phyloP scores from a whole-genome alignment of 2,888 invertebrate genomes.

The Agrotis exclamationis region DNA sequence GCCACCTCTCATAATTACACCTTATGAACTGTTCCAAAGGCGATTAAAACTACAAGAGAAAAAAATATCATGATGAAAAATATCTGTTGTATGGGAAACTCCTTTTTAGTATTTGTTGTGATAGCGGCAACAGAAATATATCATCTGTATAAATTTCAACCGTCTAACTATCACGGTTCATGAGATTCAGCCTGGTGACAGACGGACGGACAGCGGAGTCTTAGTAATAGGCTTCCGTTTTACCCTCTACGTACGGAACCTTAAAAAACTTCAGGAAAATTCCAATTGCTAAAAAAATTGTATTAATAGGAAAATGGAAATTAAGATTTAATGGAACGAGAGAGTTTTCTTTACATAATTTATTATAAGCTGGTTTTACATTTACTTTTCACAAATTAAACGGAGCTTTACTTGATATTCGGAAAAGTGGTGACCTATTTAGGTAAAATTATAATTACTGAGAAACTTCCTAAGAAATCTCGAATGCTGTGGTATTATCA shows the following conservation, averaged over 20 bases:
- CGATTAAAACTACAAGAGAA: slow-evolving; percentile 18
- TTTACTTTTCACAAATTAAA: slow-evolving; percentile 12
- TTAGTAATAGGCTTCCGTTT: no score
- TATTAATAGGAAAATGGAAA: slow-evolving; percentile 29
- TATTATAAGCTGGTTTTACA: slow-evolving; percentile 1
- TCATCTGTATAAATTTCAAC: no score
- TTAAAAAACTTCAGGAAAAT: slow-evolving; percentile 2
- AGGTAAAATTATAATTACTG: background rate
- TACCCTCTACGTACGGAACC: no score
- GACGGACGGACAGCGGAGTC: no score
- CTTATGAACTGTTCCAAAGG: background rate
- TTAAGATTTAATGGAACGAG: slow-evolving; percentile 12
- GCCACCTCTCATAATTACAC: slow-evolving; percentile 23
- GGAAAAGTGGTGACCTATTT: slow-evolving; percentile 7
- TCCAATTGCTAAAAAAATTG: slow-evolving; percentile 16
- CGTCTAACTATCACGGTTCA: no score
- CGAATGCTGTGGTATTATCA: no score
- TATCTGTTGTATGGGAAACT: no score
- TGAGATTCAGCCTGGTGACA: no score
- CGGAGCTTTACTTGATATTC: slow-evolving; percentile 19
- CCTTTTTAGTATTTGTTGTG: no score
- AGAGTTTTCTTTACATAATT: slow-evolving; percentile 21
- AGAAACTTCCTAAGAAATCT: slow-evolving; percentile 2
- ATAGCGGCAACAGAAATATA: no score
- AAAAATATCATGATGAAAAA: background rate